Evolutionary conservation across 2,888 invertebrate genomes (phyloP).

Genomic region (Epirrita christyi): DNA sequence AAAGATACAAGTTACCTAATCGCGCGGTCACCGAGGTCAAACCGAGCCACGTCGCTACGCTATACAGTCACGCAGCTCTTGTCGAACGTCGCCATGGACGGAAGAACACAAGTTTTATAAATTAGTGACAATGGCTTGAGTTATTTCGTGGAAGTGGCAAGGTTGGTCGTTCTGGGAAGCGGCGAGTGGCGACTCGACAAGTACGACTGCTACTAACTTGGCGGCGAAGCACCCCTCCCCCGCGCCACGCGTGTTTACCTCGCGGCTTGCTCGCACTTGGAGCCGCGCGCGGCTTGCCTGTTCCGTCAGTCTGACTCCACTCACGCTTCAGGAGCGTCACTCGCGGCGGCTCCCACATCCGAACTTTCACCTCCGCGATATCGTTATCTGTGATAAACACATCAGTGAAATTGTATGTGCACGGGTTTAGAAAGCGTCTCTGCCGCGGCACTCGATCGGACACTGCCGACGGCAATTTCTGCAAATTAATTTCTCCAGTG

Average conservation of each 20-base stretch:
- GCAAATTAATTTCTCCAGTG: conserved; percentile 82
- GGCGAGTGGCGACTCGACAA: conserved; percentile 56
- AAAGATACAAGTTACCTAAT: conserved; percentile 56
- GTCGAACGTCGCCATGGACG: conserved; percentile 57
- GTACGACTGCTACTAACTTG: conserved; percentile 44
- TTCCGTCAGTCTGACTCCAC: conserved; percentile 60
- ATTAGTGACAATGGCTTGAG: conserved; percentile 82
- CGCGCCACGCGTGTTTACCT: conserved; percentile 41
- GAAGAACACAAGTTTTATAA: conserved; percentile 78
- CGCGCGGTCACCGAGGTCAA: conserved; percentile 59
- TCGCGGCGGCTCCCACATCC: conserved; percentile 55
- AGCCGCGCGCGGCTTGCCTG: conserved; percentile 19
- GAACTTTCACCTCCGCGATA: conserved; percentile 83
- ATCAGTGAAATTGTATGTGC: conserved; percentile 81
- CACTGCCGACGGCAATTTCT: conserved; percentile 69
- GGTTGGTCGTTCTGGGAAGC: conserved; percentile 79
- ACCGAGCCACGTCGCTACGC: conserved; percentile 26
- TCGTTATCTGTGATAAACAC: conserved; percentile 78
- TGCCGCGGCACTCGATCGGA: conserved; percentile 66
- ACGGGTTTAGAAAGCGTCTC: conserved; percentile 75
- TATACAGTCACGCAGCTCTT: conserved; percentile 28
- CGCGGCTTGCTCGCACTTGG: conserved; percentile 35
- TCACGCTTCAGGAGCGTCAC: conserved; percentile 62
- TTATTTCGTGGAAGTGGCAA: conserved; percentile 79
- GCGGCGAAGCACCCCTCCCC: conserved; percentile 37